These are phyloP conservation scores for Tachina grossa DNA, from an alignment of 2,888 invertebrate genomes.

Conservation along the genomic window DNA sequence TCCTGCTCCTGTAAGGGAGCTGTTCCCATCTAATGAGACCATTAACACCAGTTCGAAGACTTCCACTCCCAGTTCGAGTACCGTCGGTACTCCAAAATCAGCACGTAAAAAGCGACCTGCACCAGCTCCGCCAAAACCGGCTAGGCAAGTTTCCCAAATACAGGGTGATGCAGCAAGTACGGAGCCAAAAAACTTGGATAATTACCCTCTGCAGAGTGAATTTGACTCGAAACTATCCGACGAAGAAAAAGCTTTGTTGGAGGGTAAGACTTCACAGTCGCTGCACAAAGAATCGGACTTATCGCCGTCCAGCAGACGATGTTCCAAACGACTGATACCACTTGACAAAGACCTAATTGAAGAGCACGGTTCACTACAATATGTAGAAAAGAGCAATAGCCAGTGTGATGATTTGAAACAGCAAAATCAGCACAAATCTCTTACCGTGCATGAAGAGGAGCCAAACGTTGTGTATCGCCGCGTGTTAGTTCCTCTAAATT, in stretches of 20 bases:
- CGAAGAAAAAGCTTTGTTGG: slow-evolving; percentile 79
- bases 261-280: slow-evolving; percentile 74
- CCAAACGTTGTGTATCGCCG: slow-evolving; percentile 78
- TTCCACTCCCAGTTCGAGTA: slow-evolving; percentile 77
- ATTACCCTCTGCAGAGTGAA: slow-evolving; percentile 79
- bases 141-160: slow-evolving; percentile 64
- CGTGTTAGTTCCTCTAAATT: slow-evolving; percentile 75
- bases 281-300: slow-evolving; percentile 49
- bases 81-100: slow-evolving; percentile 81
- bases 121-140: slow-evolving; percentile 83
- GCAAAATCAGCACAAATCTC: slow-evolving; percentile 65
- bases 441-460: slow-evolving; percentile 71
- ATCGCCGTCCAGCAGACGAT: slow-evolving; percentile 64
- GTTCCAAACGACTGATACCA: slow-evolving; percentile 75
- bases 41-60: slow-evolving; percentile 73
- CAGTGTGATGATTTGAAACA: slow-evolving; percentile 73
- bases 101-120: slow-evolving; percentile 87
- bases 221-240: slow-evolving; percentile 78
- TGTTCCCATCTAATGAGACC: slow-evolving; percentile 73
- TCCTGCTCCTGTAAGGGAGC: slow-evolving; percentile 75
- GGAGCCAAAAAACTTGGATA: slow-evolving; percentile 77
- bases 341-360: slow-evolving; percentile 76
- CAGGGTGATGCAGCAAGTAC: slow-evolving; percentile 69
- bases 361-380: slow-evolving; percentile 66
- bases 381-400: slow-evolving; percentile 42